These are phyloP conservation scores for Anguilla anguilla DNA, from an alignment of 2,797 vertebrate species.

Conservation along the genomic window DNA sequence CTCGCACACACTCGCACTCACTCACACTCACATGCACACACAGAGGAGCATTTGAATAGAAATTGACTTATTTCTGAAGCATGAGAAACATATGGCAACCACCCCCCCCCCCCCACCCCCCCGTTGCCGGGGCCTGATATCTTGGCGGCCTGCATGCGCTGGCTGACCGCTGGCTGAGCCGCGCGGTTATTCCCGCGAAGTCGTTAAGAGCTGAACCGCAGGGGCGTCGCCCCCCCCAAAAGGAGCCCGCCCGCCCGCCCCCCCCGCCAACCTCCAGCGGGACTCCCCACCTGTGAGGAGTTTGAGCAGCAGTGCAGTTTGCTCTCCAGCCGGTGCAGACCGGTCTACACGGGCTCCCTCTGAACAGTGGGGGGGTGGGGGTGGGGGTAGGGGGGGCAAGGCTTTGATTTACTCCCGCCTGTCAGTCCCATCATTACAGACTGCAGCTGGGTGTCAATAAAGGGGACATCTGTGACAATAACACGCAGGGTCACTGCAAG, in stretches of 20 bases:
- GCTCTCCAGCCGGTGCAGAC: not conserved
- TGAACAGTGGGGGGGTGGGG: not conserved
- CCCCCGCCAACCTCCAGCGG: not conserved
- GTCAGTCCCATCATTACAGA: constrained; percentile 20
- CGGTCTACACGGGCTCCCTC: not conserved
- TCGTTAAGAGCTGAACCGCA: not conserved
- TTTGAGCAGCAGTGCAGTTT: constrained; percentile 2
- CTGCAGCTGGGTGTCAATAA: constrained; percentile 12
- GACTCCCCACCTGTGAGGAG: constrained; percentile 15
- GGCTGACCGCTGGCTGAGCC: not conserved
- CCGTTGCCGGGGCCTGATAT: not conserved
- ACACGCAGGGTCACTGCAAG: not conserved
- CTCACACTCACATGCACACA: not conserved
- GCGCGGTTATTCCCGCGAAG: not conserved
- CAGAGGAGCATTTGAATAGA: not conserved
- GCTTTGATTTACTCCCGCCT: constrained; percentile 32
- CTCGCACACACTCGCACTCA: not conserved
- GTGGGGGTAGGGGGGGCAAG: not conserved
- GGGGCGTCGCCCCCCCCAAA: not conserved
- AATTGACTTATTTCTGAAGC: not conserved
- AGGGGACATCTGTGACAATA: not conserved
- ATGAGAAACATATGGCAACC: constrained; percentile 12
- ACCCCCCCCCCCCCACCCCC: not conserved
- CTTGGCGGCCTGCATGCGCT: not conserved
- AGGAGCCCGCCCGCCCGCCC: not conserved